Evolutionary conservation across 1,140 invertebrate genomes (phyloP), one percentile per base, ranked within the genome.

Genomic region (Saccostrea cuccullata): DNA sequence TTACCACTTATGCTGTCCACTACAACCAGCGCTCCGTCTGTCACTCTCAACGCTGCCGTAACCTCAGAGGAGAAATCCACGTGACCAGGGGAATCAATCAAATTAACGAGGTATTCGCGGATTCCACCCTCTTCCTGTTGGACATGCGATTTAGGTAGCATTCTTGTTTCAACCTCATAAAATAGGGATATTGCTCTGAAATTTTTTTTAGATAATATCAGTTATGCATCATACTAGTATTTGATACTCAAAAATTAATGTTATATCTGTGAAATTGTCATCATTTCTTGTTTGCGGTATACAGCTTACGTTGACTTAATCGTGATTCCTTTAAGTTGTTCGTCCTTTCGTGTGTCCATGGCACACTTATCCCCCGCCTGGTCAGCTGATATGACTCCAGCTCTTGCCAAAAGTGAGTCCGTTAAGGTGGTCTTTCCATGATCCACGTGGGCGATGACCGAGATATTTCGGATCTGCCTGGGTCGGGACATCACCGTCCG

Each of bases 401-500:
- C 99, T 96, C 99, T 99, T 86, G 98, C 99, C 82, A 99, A 98
- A 93, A 99, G 96, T 87, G 99, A 99, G 96, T 99, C 99, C 77
- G 99, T 99, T 94, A 99, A 95, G 82, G 99, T 99, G 91, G 99
- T 99, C 96, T 99, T 99, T 94, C 99, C 99, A 95, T 99, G 99
- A 96, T 99, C 99, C 91, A 99, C 99, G 96, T 99, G 99, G 92
- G 99, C 99, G 95, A 99, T 99, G 95, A 99, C 99, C 94, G 99
- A 99, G 98, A 99, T 99, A 96, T 99, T 99, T 95, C 99, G 97
- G 96, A 99, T 99, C 84, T 92, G 90, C 9, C 83, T 67, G 15
- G 64, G 86, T 17, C 86, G 86, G 82, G 89, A 89, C 92, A 93
- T 93, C 56, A 90, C 90, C 56, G 85, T 82, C 86, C 91, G 73